These are phyloP conservation scores for Pseudomyrmex gracilis DNA, from an alignment of 1,140 invertebrate species.

Conservation along the genomic window DNA sequence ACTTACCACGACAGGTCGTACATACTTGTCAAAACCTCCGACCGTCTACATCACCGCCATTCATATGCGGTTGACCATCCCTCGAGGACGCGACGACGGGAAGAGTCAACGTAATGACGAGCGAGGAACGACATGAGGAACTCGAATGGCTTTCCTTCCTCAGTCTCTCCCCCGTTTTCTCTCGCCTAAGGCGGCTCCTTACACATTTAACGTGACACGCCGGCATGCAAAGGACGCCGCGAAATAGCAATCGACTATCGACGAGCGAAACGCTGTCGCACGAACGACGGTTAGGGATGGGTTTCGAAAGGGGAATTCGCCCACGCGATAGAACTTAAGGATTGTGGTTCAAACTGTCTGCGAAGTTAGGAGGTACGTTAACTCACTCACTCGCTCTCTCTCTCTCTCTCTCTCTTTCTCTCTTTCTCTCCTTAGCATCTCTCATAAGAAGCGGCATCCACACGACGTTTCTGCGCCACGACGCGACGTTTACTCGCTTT, in stretches of 20 bases:
- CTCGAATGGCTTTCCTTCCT: conserved; percentile 41
- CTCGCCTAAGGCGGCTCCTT: not conserved
- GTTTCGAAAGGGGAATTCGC: conserved; percentile 56
- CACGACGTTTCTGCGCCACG: not conserved
- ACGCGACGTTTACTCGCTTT: not conserved
- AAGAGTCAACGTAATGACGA: conserved; percentile 44
- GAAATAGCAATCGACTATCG: conserved; percentile 72
- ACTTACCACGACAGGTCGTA: conserved; percentile 12
- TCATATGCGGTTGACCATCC: conserved; percentile 58
- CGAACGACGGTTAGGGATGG: conserved; percentile 24
- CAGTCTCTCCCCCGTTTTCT: conserved; percentile 21
- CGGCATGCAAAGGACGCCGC: conserved; percentile 40
- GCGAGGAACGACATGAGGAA: conserved; percentile 35
- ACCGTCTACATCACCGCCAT: conserved; percentile 26
- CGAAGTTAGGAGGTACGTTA: conserved; percentile 67
- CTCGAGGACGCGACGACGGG: not conserved
- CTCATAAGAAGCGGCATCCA: conserved; percentile 12
- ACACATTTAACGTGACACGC: conserved; percentile 54
- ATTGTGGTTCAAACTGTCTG: conserved; percentile 76
- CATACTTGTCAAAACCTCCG: conserved; percentile 46
- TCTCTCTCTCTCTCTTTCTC: too few relatives aligned
- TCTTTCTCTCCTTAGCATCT: conserved; percentile 18
- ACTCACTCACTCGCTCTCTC: conserved; percentile 26
- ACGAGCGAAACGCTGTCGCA: conserved; percentile 53
- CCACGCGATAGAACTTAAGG: conserved; percentile 72